A percentile compares a stretch with the other conserved stretches of the same genome.
Conservation (phyloP, 2,797 vertebrate genomes). For the Gorsachius magnificus region DNA sequence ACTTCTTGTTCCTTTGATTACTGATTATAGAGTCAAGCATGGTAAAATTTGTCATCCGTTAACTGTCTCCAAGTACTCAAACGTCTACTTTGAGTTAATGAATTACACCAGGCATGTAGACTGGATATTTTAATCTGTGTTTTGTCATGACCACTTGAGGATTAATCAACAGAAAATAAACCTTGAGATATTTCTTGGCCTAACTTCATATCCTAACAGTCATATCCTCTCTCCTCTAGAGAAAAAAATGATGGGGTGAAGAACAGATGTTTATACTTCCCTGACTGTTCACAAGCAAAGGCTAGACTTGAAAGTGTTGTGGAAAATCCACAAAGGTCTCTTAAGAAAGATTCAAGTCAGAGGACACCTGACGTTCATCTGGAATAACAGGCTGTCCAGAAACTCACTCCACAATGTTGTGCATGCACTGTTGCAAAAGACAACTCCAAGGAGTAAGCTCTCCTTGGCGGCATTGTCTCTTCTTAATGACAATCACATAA, state of each 20-base stretch:
- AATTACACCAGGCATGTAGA: background rate
- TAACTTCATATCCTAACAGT: background rate
- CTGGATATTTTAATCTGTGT: background rate
- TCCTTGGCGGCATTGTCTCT: background rate
- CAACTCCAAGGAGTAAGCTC: background rate
- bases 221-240: background rate
- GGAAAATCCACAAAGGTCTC: background rate
- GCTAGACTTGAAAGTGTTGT: background rate
- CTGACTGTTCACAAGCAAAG: background rate
- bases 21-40: background rate
- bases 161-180: background rate
- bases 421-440: background rate
- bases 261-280: background rate
- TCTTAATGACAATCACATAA: slow-evolving; percentile 11
- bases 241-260: background rate
- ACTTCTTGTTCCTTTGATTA: background rate
- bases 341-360: background rate
- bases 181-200: background rate
- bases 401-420: background rate
- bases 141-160: background rate
- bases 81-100: background rate
- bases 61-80: background rate
- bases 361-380: background rate
- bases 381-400: background rate
- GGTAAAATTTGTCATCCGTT: background rate